Conservation (phyloP, 2,113 vertebrate genomes). For the human (Homo sapiens) region GRCh38 chr15:78235001-78235500, state of each 20-base stretch:
- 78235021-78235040: background rate
- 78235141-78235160: background rate
- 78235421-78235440: too few relatives aligned
- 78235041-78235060: background rate
- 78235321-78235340: background rate
- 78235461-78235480: background rate
- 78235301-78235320: background rate
- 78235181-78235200: background rate
- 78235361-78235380: background rate
- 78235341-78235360: background rate
- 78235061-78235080: background rate
- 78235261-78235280: background rate
- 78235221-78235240: background rate
- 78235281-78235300: background rate
- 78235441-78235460: background rate
- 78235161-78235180: background rate
- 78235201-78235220: background rate
- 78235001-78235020: background rate
- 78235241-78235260: background rate
- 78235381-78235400: background rate
- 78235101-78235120: background rate
- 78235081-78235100: background rate
- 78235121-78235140: fast-evolving
- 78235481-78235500: background rate
- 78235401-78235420: fast-evolving